Evolutionary conservation across 2,888 invertebrate species (phyloP), one percentile per base, ranked within the genome.

Genomic region (Drosophila flavopinicola): DNA sequence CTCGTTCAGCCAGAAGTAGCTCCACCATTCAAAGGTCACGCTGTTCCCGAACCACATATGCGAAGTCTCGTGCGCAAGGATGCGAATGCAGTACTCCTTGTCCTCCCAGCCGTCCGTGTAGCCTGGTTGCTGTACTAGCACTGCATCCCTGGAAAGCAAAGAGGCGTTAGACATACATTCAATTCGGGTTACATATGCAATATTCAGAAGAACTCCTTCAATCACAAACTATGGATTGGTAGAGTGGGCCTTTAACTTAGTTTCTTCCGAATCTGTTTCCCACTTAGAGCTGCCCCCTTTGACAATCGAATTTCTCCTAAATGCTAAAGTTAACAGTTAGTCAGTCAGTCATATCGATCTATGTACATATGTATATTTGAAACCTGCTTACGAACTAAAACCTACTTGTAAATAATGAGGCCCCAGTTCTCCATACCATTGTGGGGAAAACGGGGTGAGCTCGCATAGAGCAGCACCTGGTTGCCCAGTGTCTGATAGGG

Each of bases 351-450:
- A n/a, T n/a, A n/a, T n/a, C n/a, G 2, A 20, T 20, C 4, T 20
- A 20, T 20, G 20, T 20, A 4, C 4, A 20, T 20, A 20, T 20
- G 4, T 4, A 20, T 20, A 20, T 20, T 20, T 20, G 4, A 20
- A 4, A 2, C 4, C 20, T 20, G 20, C 20, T 20, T 20, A 20
- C 2, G 20, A 24, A 1, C 7, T 6, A 6, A n/a, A 92, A 92
- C 88, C 95, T 89, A 94, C 95, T 94, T 94, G 91, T 95, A 97
- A 3, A 95, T 96, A 9, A 96, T 93, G 3, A 97, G 92, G 1
- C 97, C 97, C 97, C 97, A 97, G 87, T 97, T 97, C 88, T 97
- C 97, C 97, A 97, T 97, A 57, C 96, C 95, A 15, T 94, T 94
- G 49, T 94, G 94, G 0, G 94, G 93, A 90, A 96, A 97, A 78